phyloP scores from a whole-genome alignment of 2,113 vertebrate genomes.

The Rhegmatorhina hoffmannsi region DNA sequence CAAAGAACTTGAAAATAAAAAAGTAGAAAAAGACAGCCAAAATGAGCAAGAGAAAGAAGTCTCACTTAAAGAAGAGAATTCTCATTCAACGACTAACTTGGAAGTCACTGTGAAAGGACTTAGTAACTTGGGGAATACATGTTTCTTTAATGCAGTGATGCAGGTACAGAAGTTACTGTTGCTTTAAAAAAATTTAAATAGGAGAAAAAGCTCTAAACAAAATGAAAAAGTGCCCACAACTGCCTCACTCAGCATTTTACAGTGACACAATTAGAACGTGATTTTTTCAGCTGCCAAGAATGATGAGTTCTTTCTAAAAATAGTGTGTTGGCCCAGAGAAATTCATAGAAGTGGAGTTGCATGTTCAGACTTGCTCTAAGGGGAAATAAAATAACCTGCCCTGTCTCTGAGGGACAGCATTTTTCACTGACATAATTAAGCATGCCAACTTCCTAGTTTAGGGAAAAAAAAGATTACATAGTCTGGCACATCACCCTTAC shows the following conservation, averaged over 20 bases:
- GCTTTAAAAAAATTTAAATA: background rate
- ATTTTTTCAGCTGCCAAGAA: slow-evolving; percentile 5
- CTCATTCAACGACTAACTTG: slow-evolving; percentile 4
- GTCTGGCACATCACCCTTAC: background rate
- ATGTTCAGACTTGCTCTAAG: slow-evolving; percentile 15
- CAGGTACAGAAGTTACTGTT: slow-evolving; percentile 80
- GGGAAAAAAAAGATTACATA: background rate
- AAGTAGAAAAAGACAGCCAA: slow-evolving; percentile 76
- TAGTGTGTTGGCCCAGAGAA: background rate
- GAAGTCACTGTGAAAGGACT: slow-evolving; percentile 86
- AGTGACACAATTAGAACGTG: background rate
- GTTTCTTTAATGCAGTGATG: slow-evolving; percentile 97
- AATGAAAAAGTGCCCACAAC: background rate
- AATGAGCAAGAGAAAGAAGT: slow-evolving; percentile 77
- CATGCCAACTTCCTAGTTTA: background rate
- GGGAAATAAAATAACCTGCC: background rate
- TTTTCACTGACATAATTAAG: background rate
- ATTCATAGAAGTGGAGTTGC: background rate
- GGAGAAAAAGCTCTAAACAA: background rate
- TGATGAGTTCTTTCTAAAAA: slow-evolving; percentile 16
- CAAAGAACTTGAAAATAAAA: slow-evolving; percentile 75
- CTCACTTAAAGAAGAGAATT: slow-evolving; percentile 60
- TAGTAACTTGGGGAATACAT: slow-evolving; percentile 96
- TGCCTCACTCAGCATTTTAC: background rate
- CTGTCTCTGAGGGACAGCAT: background rate